Evolutionary conservation across 2,888 invertebrate genomes (phyloP).

Genomic region (Barypeithes pellucidus): DNA sequence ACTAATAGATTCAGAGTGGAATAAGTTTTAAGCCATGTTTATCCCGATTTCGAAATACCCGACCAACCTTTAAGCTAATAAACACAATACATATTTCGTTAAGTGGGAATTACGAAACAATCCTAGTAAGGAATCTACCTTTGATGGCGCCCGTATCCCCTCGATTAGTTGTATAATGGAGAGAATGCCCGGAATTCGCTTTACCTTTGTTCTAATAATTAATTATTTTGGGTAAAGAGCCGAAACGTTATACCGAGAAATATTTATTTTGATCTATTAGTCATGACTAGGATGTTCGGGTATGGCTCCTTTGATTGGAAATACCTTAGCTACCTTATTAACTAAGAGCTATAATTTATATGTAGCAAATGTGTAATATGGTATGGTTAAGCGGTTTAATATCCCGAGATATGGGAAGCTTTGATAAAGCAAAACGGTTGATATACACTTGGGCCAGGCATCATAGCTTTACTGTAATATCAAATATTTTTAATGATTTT

Average conservation of each 20-base stretch:
- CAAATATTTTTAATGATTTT: too few species aligned
- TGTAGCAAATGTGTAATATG: neutral
- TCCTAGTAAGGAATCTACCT: constrained; percentile 16
- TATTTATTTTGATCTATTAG: constrained; percentile 22
- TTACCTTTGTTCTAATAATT: constrained; percentile 18
- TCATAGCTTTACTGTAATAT: too few species aligned
- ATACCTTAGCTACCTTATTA: neutral
- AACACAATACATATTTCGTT: constrained; percentile 11
- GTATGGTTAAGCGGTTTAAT: too few species aligned
- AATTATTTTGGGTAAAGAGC: constrained; percentile 8
- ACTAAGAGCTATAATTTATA: too few species aligned
- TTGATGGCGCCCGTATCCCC: constrained; percentile 11
- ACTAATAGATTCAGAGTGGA: too few species aligned
- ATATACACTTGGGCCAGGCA: too few species aligned
- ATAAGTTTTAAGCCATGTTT: neutral
- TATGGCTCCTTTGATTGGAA: constrained; percentile 2
- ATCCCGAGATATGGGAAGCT: too few species aligned
- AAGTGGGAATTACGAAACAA: constrained; percentile 18
- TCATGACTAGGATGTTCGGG: neutral
- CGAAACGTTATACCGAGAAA: constrained; percentile 10
- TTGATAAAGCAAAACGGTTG: too few species aligned
- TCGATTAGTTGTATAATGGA: constrained; percentile 15
- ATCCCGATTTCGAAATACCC: neutral
- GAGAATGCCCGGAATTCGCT: constrained; percentile 7
- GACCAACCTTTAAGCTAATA: constrained; percentile 1